Base-by-base conservation (phyloP, 2,113 vertebrate species). In the Toxostoma redivivum region DNA sequence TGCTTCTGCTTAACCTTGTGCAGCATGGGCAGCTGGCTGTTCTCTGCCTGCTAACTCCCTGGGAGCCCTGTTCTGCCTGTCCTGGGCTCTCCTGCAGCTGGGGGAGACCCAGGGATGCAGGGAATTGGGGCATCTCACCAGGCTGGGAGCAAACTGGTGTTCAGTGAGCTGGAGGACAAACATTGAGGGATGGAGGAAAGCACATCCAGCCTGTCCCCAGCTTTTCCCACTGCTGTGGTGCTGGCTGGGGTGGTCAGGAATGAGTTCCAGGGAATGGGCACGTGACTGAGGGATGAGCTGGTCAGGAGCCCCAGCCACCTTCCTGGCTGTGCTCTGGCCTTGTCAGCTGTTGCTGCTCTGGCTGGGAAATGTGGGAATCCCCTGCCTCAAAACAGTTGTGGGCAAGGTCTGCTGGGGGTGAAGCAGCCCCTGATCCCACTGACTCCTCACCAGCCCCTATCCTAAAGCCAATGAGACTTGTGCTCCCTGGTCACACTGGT, bases 1-100 rank as follows among this genome's bases (percentile, higher is more conserved):
- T 54, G 95, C 96, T 97, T 96, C 84, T 28, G 92, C 94, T 96
- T 90, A 86, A 73, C 58, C 42, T 82, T 19, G 16, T 25, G 50
- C 40, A 10, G 91, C 85, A 62, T 5, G 81, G 66, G 85, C 94
- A 89, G 85, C 86, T 93, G 71, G 88, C 60, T 9, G 22, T 67
- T 81, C 51, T 82, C 56, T 42, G 19, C 27, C 82, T 80, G 82
- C 85, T 77, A 15, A 45, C 62, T 33, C 47, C 22, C 71, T 28
- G 23, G 57, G 53, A 77, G 65, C 78, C 78, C 53, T 58, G 79
- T 30, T 79, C 72, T 76, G 56, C 45, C 28, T 48, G 30, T 12
- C 31, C 56, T 22, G 27, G 2, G 45, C 65, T 66, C 47, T 37
- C 44, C 58, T 70, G 56, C 10, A 8, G 58, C 84, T 14, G 0